Conservation (phyloP, 2,888 invertebrate species). For the Caenorhabditis zanzibari region DNA sequence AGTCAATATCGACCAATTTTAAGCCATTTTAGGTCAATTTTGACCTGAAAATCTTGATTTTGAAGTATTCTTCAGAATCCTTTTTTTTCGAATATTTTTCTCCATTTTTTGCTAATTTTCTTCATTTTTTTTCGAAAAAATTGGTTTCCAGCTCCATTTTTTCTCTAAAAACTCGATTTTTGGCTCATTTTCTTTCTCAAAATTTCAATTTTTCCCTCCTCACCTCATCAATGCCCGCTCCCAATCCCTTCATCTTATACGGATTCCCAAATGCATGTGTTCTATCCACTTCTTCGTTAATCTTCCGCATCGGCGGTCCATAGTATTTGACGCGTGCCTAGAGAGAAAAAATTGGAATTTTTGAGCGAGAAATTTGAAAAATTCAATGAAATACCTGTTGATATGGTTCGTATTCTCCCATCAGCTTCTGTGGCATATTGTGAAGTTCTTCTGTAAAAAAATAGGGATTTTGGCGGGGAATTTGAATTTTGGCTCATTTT, state of each 20-base stretch:
- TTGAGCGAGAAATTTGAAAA: no score
- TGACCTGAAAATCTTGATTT: no score
- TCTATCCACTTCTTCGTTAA: conserved; percentile 84
- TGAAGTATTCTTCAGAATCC: no score
- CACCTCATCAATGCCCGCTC: conserved; percentile 80
- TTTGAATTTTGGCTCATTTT: not conserved
- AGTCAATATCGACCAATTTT: no score
- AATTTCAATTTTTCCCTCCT: no score
- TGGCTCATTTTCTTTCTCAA: not conserved
- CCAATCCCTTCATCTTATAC: conserved; percentile 95
- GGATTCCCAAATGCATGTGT: conserved; percentile 99
- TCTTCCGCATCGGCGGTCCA: conserved; percentile 51
- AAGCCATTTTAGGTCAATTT: no score
- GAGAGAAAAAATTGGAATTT: not conserved
- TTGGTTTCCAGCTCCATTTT: not conserved
- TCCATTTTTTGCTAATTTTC: no score
- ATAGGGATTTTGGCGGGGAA: not conserved
- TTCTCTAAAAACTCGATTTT: not conserved
- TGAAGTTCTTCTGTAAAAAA: conserved; percentile 90
- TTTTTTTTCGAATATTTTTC: no score
- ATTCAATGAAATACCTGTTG: conserved; percentile 86
- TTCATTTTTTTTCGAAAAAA: no score
- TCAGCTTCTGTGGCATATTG: conserved; percentile 95
- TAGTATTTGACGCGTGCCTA: conserved; percentile 36
- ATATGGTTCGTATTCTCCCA: conserved; percentile 99